Evolutionary conservation across 1,140 invertebrate species (phyloP).

Genomic region (Rhagoletis zephyria): DNA sequence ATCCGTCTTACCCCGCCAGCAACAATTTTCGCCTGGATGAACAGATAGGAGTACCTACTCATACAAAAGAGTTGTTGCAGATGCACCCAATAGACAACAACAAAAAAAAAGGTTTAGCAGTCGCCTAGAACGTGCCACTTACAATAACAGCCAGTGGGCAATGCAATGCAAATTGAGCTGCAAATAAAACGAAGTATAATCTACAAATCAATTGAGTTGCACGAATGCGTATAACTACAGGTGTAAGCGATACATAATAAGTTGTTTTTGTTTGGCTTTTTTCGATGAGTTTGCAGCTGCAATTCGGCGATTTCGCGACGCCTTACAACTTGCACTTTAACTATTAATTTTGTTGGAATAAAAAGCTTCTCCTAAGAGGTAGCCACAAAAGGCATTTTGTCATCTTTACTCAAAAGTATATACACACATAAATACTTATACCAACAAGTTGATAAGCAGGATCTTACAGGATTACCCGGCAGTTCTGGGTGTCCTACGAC

Average conservation of each 20-base stretch:
- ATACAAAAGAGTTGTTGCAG: background rate
- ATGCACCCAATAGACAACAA: background rate
- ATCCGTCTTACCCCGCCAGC: background rate
- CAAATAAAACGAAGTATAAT: constrained; percentile 49
- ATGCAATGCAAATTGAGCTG: constrained; percentile 46
- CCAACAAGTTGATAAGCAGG: no score
- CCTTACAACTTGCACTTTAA: background rate
- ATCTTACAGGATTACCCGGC: no score
- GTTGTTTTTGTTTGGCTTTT: background rate
- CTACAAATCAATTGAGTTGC: constrained; percentile 51
- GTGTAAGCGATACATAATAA: background rate
- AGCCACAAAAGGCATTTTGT: background rate
- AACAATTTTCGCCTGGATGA: no score
- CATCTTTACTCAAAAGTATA: background rate
- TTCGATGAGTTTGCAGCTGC: background rate
- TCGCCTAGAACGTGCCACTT: constrained; percentile 27
- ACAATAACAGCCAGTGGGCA: constrained; percentile 16
- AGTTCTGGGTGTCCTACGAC: no score
- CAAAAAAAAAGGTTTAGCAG: background rate
- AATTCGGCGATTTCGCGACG: background rate
- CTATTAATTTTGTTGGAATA: background rate
- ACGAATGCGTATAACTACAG: constrained; percentile 12
- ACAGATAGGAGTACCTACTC: background rate
- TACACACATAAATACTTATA: no score
- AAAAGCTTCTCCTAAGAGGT: background rate